Base-by-base conservation (phyloP, 2,113 vertebrate genomes). In the Aptenodytes patagonicus region DNA sequence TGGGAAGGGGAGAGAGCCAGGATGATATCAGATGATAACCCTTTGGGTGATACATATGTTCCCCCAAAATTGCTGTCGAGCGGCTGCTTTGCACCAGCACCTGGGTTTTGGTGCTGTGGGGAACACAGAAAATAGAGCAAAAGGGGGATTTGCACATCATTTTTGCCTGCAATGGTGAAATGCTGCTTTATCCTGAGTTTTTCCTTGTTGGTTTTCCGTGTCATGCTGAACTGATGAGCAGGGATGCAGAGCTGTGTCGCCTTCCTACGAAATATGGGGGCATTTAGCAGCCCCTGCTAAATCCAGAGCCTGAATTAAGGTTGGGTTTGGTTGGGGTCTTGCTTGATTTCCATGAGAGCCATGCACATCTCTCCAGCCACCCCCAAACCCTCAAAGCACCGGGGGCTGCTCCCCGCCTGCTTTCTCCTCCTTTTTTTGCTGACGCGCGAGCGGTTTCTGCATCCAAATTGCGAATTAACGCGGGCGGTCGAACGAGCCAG, bases 361-460 rank as follows among this genome's bases (percentile, higher is more conserved):
- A 1, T 20, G 11, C 6, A 3, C 24, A 5, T 40, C 57, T 42
- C 55, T 58, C 32, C 83, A 68, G 32, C 61, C 28, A 5, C 32
- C 44, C 14, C 3, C 11, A 18, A 64, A 9, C 12, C 54, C 66
- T 85, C 4, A 1, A 32, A 62, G 38, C 6, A 15, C 21, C 1
- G 3, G 36, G 18, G 10, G 34, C 15, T 44, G 64, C n/a, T 66
- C 51, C 60, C n/a, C 4, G 1, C n/a, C 52, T 49, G 24, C 61
- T 64, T 68, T 73, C 47, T 47, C 7, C 31, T 64, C 7, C 36
- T 40, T 28, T 29, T 47, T 47, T 34, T 14, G 8, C n/a, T 1
- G 0, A 22, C 0, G 1, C 0, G 1, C 0, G 13, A 66, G 47
- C 2, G 2, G 52, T 61, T 71, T 81, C 68, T 51, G 69, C 73